phyloP scores from a whole-genome alignment of 1,140 invertebrate genomes.

The Solen grandis region DNA sequence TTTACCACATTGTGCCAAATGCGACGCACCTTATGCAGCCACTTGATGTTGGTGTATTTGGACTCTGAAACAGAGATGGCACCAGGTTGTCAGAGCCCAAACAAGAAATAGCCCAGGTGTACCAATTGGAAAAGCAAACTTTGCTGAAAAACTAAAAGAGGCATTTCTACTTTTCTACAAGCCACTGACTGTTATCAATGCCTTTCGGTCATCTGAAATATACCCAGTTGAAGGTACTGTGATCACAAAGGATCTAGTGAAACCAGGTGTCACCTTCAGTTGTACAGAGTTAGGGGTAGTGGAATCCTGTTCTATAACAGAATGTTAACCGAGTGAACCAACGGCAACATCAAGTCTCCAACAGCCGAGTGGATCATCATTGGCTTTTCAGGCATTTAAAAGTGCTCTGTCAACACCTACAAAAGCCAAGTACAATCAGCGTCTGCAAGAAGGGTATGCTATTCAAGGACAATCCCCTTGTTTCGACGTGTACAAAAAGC shows the following conservation, averaged over 20 bases:
- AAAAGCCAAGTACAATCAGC: conserved; percentile 10
- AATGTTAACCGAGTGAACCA: neutral
- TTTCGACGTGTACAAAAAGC: neutral
- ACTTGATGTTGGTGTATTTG: conserved; percentile 55
- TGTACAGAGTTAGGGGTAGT: too few relatives aligned
- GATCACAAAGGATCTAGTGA: conserved; percentile 24
- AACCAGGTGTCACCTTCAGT: conserved; percentile 25
- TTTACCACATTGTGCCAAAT: conserved; percentile 56
- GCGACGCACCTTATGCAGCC: conserved; percentile 60
- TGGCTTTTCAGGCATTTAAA: conserved; percentile 2
- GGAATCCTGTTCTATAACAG: neutral
- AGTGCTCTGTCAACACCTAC: conserved; percentile 27
- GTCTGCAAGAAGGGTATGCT: conserved; percentile 9
- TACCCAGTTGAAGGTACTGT: conserved; percentile 38
- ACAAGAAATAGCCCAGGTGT: conserved; percentile 39
- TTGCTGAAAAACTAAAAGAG: conserved; percentile 59
- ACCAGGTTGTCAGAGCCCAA: conserved; percentile 46
- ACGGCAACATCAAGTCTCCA: neutral
- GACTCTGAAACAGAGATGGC: conserved; percentile 41
- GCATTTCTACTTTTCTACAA: conserved; percentile 54
- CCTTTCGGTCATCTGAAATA: conserved; percentile 42
- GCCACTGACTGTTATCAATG: conserved; percentile 53
- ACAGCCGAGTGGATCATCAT: neutral
- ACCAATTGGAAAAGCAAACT: conserved; percentile 41
- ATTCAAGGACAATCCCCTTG: neutral